Evolutionary conservation across 2,888 invertebrate species (phyloP).

Genomic region (Busseola fusca): DNA sequence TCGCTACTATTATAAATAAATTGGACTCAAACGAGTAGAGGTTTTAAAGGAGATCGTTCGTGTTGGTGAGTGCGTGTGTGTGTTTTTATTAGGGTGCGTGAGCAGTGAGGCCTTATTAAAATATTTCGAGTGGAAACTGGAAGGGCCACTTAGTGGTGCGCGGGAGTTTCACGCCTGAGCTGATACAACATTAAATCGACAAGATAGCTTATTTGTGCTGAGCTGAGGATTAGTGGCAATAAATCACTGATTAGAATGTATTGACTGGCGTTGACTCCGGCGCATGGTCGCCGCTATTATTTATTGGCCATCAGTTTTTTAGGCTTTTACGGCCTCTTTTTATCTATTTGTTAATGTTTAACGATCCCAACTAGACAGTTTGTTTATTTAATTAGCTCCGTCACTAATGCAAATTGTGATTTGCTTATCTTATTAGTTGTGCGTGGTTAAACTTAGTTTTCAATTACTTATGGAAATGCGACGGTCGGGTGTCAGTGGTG

Average conservation of each 20-base stretch:
- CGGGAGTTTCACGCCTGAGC: conserved; percentile 89
- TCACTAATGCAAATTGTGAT: conserved; percentile 74
- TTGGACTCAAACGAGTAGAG: conserved; percentile 76
- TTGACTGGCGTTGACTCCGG: conserved; percentile 87
- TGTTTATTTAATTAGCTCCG: conserved; percentile 79
- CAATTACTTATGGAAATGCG: conserved; percentile 72
- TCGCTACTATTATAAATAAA: conserved; percentile 89
- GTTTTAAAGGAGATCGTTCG: conserved; percentile 78
- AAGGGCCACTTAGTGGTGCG: conserved; percentile 89
- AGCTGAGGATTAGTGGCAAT: conserved; percentile 88
- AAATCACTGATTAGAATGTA: conserved; percentile 89
- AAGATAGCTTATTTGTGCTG: conserved; percentile 89
- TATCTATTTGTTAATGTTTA: conserved; percentile 79
- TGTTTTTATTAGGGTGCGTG: conserved; percentile 89
- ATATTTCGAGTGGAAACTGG: conserved; percentile 89
- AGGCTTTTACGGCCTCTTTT: conserved; percentile 82
- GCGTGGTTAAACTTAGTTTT: conserved; percentile 63
- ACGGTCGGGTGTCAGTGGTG: conserved; percentile 28
- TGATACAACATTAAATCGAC: conserved; percentile 89
- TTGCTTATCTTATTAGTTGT: conserved; percentile 69
- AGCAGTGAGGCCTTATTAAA: conserved; percentile 89
- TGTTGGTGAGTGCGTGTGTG: conserved; percentile 80
- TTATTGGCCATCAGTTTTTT: conserved; percentile 82
- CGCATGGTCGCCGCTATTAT: conserved; percentile 80
- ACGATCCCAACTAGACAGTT: conserved; percentile 74